A percentile compares a stretch with the other conserved stretches of the same genome.
Evolutionary conservation across 2,113 vertebrate species (phyloP).

Genomic region (Rhinoderma darwinii): DNA sequence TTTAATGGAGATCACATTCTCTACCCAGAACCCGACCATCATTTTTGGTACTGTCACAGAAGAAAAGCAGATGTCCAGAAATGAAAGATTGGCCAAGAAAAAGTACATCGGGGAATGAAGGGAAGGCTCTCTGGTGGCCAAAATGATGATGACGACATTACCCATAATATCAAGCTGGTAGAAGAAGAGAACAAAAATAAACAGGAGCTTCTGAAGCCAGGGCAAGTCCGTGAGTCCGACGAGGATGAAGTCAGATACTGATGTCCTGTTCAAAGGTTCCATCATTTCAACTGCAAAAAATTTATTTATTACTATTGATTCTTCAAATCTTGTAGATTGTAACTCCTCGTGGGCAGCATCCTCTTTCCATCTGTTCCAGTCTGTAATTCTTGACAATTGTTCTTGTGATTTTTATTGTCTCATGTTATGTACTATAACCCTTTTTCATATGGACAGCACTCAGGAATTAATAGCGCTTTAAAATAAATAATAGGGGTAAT

Average conservation of each 20-base stretch:
- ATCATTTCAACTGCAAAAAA: background rate
- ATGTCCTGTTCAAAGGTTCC: background rate
- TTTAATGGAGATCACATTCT: background rate
- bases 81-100: slow-evolving; percentile 25
- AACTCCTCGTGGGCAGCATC: too few relatives aligned
- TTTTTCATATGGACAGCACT: too few relatives aligned
- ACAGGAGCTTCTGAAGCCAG: slow-evolving; percentile 4
- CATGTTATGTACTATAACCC: too few relatives aligned
- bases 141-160: background rate
- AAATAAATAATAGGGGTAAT: too few relatives aligned
- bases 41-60: slow-evolving; percentile 17
- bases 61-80: background rate
- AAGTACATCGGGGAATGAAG: slow-evolving; percentile 30
- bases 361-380: too few relatives aligned
- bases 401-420: too few relatives aligned
- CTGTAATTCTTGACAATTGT: too few relatives aligned
- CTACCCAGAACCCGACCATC: slow-evolving; percentile 1
- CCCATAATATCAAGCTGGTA: background rate
- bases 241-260: slow-evolving; percentile 16
- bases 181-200: background rate
- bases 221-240: background rate
- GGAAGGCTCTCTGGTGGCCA: background rate
- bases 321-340: background rate
- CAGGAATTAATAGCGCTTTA: too few relatives aligned
- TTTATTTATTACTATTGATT: background rate